Evolutionary conservation across 2,113 vertebrate species (phyloP).

Genomic region (Parotia lawesii): DNA sequence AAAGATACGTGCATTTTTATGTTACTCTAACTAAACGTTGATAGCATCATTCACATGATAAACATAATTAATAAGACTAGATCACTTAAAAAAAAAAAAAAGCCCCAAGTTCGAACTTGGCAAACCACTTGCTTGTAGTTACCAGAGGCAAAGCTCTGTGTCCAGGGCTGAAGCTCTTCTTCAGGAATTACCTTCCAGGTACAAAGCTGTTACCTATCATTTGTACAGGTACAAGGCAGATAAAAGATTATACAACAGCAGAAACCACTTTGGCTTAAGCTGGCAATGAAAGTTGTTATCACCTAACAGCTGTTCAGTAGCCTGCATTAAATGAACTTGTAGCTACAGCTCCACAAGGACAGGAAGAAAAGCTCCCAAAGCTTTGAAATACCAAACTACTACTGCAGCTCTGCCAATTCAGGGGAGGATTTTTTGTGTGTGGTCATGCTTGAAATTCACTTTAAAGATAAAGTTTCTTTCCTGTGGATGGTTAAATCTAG

Average conservation of each 20-base stretch:
- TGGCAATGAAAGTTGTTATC: not conserved
- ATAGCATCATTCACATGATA: not conserved
- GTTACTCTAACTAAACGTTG: not conserved
- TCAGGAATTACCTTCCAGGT: not conserved
- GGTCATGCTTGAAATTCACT: not conserved
- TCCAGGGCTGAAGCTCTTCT: not conserved
- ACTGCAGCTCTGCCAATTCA: not conserved
- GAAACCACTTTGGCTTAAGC: not conserved
- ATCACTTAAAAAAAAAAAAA: not conserved
- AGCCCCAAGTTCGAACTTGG: not conserved
- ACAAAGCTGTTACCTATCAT: not conserved
- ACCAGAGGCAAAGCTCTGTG: not conserved
- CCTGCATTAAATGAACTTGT: not conserved
- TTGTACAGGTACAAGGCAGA: not conserved
- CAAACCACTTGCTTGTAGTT: not conserved
- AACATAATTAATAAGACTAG: not conserved
- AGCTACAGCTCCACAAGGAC: not conserved
- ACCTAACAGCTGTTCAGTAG: not conserved
- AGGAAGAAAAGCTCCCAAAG: not conserved
- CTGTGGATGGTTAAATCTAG: not conserved
- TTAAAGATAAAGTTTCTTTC: not conserved
- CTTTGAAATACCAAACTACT: not conserved
- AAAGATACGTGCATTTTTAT: rapidly evolving
- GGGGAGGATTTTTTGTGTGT: no score
- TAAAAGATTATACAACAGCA: not conserved